Evolutionary conservation across 2,113 vertebrate species (phyloP).

Genomic region (Rhizomys pruinosus): DNA sequence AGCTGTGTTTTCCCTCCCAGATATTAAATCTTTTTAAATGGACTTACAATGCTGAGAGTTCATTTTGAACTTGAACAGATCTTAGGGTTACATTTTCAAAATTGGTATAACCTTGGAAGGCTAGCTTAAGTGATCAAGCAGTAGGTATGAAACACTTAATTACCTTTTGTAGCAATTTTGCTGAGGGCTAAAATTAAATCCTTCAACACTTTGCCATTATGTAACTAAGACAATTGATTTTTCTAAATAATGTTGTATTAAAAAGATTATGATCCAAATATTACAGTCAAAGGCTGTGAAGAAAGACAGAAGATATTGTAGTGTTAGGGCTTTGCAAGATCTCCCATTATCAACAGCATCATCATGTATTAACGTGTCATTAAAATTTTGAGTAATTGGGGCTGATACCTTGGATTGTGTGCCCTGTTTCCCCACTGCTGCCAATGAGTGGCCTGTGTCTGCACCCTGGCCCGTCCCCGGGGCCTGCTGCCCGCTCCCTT

Average conservation of each 20-base stretch:
- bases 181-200: slow-evolving; percentile 89
- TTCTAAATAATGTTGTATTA: slow-evolving; percentile 90
- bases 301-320: slow-evolving; percentile 86
- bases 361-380: slow-evolving; percentile 86
- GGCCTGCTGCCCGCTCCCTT: slow-evolving; percentile 87
- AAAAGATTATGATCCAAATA: slow-evolving; percentile 89
- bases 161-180: slow-evolving; percentile 87
- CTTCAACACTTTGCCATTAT: slow-evolving; percentile 87
- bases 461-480: slow-evolving; percentile 84
- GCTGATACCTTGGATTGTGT: slow-evolving; percentile 86
- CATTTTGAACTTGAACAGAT: slow-evolving; percentile 83
- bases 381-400: slow-evolving; percentile 88
- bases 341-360: slow-evolving; percentile 86
- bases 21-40: slow-evolving; percentile 42
- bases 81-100: slow-evolving; percentile 81
- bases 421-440: slow-evolving; percentile 83
- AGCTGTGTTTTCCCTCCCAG: slow-evolving; percentile 26
- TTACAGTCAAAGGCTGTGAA: slow-evolving; percentile 88
- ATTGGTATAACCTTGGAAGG: slow-evolving; percentile 87
- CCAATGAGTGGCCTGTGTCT: slow-evolving; percentile 85
- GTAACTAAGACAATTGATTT: slow-evolving; percentile 90
- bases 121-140: slow-evolving; percentile 83
- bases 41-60: slow-evolving; percentile 68
- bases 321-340: slow-evolving; percentile 84
- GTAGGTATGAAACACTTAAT: slow-evolving; percentile 87